phyloP scores from a whole-genome alignment of 53 echinoderm and acorn worm genomes.

The Antedon mediterranea region DNA sequence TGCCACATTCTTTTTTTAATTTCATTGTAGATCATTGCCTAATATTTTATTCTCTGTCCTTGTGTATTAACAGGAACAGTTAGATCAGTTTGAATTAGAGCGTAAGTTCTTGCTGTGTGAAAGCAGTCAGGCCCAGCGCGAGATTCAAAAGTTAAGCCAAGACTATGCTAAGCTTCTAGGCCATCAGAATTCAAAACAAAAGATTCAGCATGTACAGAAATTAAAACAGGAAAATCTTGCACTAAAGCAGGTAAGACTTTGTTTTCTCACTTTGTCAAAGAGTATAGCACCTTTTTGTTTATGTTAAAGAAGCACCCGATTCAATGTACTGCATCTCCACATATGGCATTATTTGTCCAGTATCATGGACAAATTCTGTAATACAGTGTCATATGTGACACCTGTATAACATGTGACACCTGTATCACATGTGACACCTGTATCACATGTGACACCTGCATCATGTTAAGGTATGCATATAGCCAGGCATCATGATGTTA shows the following conservation, averaged over 20 bases:
- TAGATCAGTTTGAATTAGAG: constrained; percentile 79
- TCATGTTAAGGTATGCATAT: too few species aligned
- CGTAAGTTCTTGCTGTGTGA: constrained; percentile 31
- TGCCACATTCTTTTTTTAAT: too few species aligned
- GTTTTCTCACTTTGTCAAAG: too few species aligned
- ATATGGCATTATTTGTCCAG: too few species aligned
- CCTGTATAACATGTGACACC: too few species aligned
- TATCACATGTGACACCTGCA: too few species aligned
- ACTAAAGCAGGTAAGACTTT: constrained; percentile 73
- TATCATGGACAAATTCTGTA: too few species aligned
- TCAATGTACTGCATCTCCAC: too few species aligned
- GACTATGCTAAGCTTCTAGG: constrained; percentile 89
- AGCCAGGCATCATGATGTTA: too few species aligned
- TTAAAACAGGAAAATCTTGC: constrained; percentile 75
- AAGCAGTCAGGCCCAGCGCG: constrained; percentile 51
- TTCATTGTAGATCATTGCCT: too few species aligned
- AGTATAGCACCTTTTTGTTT: neutral
- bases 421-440: too few species aligned
- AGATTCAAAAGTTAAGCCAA: constrained; percentile 49
- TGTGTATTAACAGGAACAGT: constrained; percentile 37
- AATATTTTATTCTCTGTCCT: too few species aligned
- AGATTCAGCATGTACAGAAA: constrained; percentile 89
- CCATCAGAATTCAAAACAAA: constrained; percentile 91
- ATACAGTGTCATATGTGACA: neutral
- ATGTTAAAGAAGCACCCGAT: neutral